phyloP scores from a whole-genome alignment of 1,140 invertebrate genomes.

The Drosophila sulfurigaster region DNA sequence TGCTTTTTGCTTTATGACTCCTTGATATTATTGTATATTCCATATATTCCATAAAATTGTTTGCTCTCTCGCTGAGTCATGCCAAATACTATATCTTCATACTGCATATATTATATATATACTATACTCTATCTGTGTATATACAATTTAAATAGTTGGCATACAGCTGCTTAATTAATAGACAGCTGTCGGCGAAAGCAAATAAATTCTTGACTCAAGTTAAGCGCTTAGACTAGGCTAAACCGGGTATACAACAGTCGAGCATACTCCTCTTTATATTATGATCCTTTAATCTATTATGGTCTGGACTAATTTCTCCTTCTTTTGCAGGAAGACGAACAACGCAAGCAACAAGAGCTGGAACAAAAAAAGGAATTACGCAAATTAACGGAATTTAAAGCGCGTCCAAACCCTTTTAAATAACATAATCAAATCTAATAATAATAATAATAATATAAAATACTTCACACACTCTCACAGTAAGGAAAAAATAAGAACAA shows the following conservation, averaged over 20 bases:
- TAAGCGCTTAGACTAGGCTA: not conserved
- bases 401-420: slow-evolving; percentile 83
- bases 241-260: not conserved
- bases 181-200: not conserved
- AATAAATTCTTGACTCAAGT: not conserved
- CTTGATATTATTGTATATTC: not conserved
- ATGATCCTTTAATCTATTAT: not conserved
- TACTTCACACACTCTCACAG: slow-evolving; percentile 1
- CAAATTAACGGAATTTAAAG: slow-evolving; percentile 80
- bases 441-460: slow-evolving; percentile 7
- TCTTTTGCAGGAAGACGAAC: slow-evolving; percentile 80
- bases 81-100: not conserved
- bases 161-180: slow-evolving; percentile 13
- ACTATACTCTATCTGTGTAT: not conserved
- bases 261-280: not conserved
- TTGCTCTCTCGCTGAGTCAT: not conserved
- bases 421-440: slow-evolving; percentile 30
- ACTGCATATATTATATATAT: not conserved
- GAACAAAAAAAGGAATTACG: slow-evolving; percentile 71
- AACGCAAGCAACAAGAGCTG: slow-evolving; percentile 71
- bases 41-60: not conserved
- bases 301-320: not conserved
- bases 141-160: not conserved
- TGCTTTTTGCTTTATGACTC: not conserved
- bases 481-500: not conserved